Evolutionary conservation across 1,140 invertebrate genomes (phyloP), one percentile per base, ranked within the genome.

Genomic region (Dolichoris vasculosae): DNA sequence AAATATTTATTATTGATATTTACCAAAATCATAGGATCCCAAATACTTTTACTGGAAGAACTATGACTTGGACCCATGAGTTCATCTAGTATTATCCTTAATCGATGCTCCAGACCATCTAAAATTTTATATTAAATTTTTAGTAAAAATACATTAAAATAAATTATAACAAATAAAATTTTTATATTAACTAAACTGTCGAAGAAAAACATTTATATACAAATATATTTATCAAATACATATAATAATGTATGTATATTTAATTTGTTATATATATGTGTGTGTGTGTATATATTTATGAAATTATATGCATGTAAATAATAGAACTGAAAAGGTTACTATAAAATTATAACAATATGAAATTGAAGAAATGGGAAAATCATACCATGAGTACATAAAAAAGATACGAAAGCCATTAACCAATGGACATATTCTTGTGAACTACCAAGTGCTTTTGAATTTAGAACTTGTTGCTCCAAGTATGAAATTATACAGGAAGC

Each of bases 361-460:
- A n/a, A n/a, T n/a, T n/a, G n/a, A n/a, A n/a, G n/a, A n/a, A n/a
- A n/a, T n/a, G n/a, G 0, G 2, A 59, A 38, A 59, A 23, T 82
- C 87, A 90, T 90, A 96, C 97, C 97, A 94, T 97, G 96, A 82
- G 96, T 95, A 32, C 96, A 92, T 67, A 97, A 93, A 93, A 97
- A 97, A 81, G 96, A 93, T 59, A 97, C 95, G 26, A 96, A 95
- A 26, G 95, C 95, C 59, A 96, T 92, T 64, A 97, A 90, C 97
- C 97, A 98, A 92, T 97, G 96, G 81, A 95, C 93, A 89, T 97
- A 98, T 93, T 98, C 97, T 35, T 94, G 91, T 0, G 94, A 87
- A 20, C 97, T 97, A 1, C 95, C 93, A 23, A 98, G 92, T 51
- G 95, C 94, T 86, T 95, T 93, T 78, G 96, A 95, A 55, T 95